Percentiles rank a stretch among this genome's conserved stretches.
Conservation (phyloP, 2,888 invertebrate species). For the Listrodromus nycthemerus region DNA sequence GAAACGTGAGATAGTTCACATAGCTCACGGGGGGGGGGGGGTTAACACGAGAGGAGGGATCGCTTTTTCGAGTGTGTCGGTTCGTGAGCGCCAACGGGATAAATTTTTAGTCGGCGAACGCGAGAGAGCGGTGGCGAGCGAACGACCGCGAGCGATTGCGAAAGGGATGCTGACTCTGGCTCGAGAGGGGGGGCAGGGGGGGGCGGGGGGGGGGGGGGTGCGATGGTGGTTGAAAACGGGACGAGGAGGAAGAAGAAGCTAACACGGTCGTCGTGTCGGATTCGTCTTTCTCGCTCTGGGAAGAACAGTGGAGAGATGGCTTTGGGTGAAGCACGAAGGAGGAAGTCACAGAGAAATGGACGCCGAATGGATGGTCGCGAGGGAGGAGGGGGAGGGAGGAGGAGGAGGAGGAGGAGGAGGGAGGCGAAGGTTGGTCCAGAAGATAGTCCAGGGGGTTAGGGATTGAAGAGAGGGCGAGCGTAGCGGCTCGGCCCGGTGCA, state of each 20-base stretch:
- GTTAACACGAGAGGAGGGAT: conserved; percentile 15
- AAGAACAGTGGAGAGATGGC: conserved; percentile 43
- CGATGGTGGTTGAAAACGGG: conserved; percentile 7
- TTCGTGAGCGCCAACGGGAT: conserved; percentile 56
- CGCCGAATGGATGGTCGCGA: conserved; percentile 16
- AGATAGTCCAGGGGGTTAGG: conserved; percentile 67
- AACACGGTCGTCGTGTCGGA: conserved; percentile 6
- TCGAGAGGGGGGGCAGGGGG: not conserved
- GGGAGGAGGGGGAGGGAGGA: too few relatives aligned
- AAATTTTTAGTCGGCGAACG: conserved; percentile 61
- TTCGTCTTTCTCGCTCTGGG: conserved; percentile 50
- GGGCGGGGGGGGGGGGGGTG: too few relatives aligned
- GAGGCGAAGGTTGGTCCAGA: conserved; percentile 63
- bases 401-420: conserved; percentile 1
- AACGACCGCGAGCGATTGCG: conserved; percentile 68
- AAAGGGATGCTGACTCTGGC: conserved; percentile 33
- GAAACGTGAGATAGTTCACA: conserved; percentile 18
- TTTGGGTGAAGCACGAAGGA: conserved; percentile 39
- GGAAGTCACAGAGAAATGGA: conserved; percentile 55
- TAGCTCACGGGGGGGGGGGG: conserved; percentile 15
- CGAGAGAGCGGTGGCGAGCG: conserved; percentile 65
- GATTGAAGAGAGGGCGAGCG: conserved; percentile 68
- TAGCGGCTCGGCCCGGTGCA: conserved; percentile 80
- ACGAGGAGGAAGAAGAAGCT: conserved; percentile 42
- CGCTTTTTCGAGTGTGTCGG: conserved; percentile 19